Evolutionary conservation across 2,888 invertebrate genomes (phyloP).

Genomic region (Gari tellinella): DNA sequence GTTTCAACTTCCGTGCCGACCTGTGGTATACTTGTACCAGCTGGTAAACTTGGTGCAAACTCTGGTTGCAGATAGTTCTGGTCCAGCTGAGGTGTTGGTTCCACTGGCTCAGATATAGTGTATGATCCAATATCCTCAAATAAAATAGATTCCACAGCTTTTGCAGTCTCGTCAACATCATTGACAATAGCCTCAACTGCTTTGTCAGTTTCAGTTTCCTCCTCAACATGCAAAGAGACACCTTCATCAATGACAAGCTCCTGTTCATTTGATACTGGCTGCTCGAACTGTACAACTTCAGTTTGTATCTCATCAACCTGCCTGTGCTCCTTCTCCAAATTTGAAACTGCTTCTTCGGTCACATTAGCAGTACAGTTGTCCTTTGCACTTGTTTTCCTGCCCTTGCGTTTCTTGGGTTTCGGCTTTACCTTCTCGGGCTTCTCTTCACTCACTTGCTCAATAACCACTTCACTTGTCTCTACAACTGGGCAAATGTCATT

Average conservation of each 20-base stretch:
- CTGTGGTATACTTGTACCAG: constrained; percentile 21
- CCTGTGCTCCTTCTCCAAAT: constrained; percentile 44
- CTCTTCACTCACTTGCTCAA: constrained; percentile 41
- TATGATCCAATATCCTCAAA: constrained; percentile 41
- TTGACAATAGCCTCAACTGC: constrained; percentile 57
- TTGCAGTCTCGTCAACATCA: constrained; percentile 61
- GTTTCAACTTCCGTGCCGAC: constrained; percentile 56
- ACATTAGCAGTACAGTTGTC: constrained; percentile 28
- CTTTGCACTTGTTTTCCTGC: constrained; percentile 45
- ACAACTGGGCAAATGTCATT: constrained; percentile 52
- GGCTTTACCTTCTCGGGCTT: constrained; percentile 43
- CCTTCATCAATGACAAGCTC: constrained; percentile 67
- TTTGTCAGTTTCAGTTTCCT: constrained; percentile 61
- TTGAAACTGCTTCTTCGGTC: constrained; percentile 54
- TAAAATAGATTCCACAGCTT: constrained; percentile 58
- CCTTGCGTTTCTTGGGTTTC: constrained; percentile 43
- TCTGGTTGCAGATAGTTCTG: constrained; percentile 56
- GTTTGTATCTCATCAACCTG: constrained; percentile 42
- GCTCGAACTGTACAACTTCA: constrained; percentile 56
- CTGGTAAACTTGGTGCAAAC: constrained; percentile 47
- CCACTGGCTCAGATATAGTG: constrained; percentile 51
- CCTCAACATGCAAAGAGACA: constrained; percentile 61
- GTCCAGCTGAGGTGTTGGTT: constrained; percentile 53
- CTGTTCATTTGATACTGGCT: constrained; percentile 57
- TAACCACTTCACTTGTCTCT: constrained; percentile 57